Base-by-base conservation (phyloP, 2,888 invertebrate genomes). In the Andrena haemorrhoa region DNA sequence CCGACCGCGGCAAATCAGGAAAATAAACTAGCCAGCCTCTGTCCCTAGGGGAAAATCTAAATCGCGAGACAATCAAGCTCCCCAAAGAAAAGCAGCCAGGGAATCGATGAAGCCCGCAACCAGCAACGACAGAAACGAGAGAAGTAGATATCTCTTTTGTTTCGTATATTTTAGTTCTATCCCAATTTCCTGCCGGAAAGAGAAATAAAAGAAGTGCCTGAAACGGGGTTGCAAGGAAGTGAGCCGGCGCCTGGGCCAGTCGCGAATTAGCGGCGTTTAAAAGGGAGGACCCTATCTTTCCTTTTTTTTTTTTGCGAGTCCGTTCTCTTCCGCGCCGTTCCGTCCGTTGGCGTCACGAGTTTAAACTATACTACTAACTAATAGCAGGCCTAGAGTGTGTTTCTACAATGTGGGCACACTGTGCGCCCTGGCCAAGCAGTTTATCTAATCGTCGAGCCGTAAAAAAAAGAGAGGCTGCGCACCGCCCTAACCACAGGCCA, bases 401-500 rank as follows among this genome's bases (percentile, higher is more conserved):
- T 91, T 75, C 88, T 83, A 93, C 93, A 93, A 91, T 93, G 90
- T 91, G 91, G 89, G 90, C 91, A 91, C 90, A 90, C 83, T 87
- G 88, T 74, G 72, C 83, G 73, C 83, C 74, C 53, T 79, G 84
- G 88, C 86, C 91, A 89, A 66, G 92, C 93, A 93, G 93, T 94
- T 94, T 94, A 94, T 93, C 94, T 94, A 94, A 94, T 94, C 94
- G 92, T 93, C 89, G 93, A 92, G 77, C 89, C 90, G 90, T 90
- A 92, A 93, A 94, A 41, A 41, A 92, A 93, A 93, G 81, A 85
- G 81, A 73, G 85, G 82, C 89, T 91, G 91, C 91, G 93, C 88
- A 91, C 93, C 94, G 94, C 94, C 94, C 92, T 94, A 94, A 94
- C 93, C 93, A 94, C 92, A 93, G 94, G 91, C 92, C 92, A 90